These are phyloP conservation scores for Mesorhabditis belari DNA, from an alignment of 2,888 invertebrate species.

Conservation along the genomic window DNA sequence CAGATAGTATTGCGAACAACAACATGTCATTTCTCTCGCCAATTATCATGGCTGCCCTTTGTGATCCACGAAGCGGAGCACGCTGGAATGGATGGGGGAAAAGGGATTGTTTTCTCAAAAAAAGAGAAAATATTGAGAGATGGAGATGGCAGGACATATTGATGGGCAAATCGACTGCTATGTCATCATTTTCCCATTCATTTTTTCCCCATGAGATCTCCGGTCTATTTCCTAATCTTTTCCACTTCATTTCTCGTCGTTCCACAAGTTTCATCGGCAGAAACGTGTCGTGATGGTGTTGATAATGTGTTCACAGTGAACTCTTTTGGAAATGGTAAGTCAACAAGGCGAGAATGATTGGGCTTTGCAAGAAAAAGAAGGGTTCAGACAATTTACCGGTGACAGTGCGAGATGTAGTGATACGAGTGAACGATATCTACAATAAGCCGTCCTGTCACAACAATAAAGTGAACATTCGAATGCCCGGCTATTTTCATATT, in stretches of 20 bases:
- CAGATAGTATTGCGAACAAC: too few relatives aligned
- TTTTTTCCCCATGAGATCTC: too few relatives aligned
- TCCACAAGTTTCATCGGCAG: background rate
- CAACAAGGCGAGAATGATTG: background rate
- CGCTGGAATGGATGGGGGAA: too few relatives aligned
- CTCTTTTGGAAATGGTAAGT: constrained; percentile 24
- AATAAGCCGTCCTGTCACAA: constrained; percentile 28
- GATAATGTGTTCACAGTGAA: constrained; percentile 26
- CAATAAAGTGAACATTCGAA: constrained; percentile 21
- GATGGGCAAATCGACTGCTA: too few relatives aligned
- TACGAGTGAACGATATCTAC: constrained; percentile 22
- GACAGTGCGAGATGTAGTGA: constrained; percentile 16
- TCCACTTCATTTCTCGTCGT: background rate
- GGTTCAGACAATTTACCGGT: constrained; percentile 16
- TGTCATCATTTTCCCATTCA: too few relatives aligned
- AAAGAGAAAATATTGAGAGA: too few relatives aligned
- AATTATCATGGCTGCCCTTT: too few relatives aligned
- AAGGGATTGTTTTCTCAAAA: too few relatives aligned
- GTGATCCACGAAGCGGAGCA: too few relatives aligned
- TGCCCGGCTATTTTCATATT: constrained; percentile 28
- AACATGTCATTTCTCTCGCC: too few relatives aligned
- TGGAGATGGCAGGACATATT: too few relatives aligned
- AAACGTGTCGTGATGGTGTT: constrained; percentile 19
- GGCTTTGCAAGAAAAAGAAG: background rate
- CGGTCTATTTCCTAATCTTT: too few relatives aligned